Evolutionary conservation across 2,113 vertebrate species (phyloP).

Genomic region (Forbesichthys papilliferus): DNA sequence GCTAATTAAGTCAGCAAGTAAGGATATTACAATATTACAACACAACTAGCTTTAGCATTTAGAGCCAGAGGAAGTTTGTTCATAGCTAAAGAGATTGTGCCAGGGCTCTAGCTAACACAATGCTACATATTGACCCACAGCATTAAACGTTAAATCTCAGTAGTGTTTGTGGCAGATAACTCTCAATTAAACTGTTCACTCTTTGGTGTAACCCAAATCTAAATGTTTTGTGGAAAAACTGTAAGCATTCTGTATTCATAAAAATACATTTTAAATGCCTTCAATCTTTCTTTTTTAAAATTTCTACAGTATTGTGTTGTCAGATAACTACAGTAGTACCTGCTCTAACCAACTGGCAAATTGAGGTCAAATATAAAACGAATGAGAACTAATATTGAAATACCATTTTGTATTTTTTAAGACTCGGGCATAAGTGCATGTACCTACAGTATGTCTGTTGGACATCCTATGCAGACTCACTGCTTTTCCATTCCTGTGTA

Average conservation of each 20-base stretch:
- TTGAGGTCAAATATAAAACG: conserved; percentile 33
- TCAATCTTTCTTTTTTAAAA: conserved; percentile 21
- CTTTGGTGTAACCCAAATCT: conserved; percentile 72
- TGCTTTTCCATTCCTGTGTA: conserved; percentile 49
- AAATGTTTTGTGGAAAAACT: conserved; percentile 31
- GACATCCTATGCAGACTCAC: conserved; percentile 49
- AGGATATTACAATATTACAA: conserved; percentile 41
- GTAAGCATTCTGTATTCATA: conserved; percentile 39
- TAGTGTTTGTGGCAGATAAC: conserved; percentile 56
- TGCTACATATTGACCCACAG: conserved; percentile 62
- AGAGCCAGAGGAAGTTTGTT: conserved; percentile 46
- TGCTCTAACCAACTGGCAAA: conserved; percentile 39
- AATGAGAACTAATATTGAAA: conserved; percentile 2
- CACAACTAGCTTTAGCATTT: conserved; percentile 46
- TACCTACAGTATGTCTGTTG: conserved; percentile 34
- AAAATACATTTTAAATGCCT: conserved; percentile 47
- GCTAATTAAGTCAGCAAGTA: conserved; percentile 55
- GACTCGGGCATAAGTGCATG: conserved; percentile 36
- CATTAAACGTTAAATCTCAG: conserved; percentile 54
- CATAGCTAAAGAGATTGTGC: conserved; percentile 39
- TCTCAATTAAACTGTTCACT: conserved; percentile 49
- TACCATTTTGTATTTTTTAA: conserved; percentile 11
- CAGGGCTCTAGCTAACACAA: conserved; percentile 37
- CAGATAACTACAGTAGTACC: conserved; percentile 51
- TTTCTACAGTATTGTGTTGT: conserved; percentile 45